Evolutionary conservation across 2,888 invertebrate genomes (phyloP).

Genomic region (Choristoneura rosaceana): DNA sequence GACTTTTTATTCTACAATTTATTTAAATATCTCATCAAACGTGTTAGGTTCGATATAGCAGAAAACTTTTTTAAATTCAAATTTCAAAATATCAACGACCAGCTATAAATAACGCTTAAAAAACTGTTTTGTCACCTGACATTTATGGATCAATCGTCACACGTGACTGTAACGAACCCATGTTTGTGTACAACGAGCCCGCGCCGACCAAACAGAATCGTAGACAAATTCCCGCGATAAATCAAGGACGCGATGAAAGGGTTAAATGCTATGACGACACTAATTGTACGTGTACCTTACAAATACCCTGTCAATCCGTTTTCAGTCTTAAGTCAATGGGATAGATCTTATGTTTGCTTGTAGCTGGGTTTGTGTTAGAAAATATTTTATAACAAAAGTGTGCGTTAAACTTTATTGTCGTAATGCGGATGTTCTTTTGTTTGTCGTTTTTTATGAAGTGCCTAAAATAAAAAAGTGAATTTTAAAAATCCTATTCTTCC

Average conservation of each 20-base stretch:
- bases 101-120: background rate
- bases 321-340: conserved; percentile 36
- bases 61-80: background rate
- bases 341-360: conserved; percentile 20
- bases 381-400: conserved; percentile 27
- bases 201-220: conserved; percentile 20
- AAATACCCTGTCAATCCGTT: conserved; percentile 30
- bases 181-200: conserved; percentile 36
- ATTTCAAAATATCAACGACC: background rate
- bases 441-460: conserved; percentile 41
- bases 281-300: conserved; percentile 63
- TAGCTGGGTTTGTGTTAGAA: conserved; percentile 24
- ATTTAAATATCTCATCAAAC: too few species aligned
- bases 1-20: too few species aligned
- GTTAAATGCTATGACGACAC: conserved; percentile 69
- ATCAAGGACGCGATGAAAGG: conserved; percentile 78
- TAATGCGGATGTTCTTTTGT: conserved; percentile 58
- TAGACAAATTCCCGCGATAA: conserved; percentile 66
- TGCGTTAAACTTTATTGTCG: conserved; percentile 58
- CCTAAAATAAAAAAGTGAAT: background rate
- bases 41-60: too few species aligned
- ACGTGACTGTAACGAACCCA: conserved; percentile 34
- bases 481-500: too few species aligned
- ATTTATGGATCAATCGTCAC: conserved; percentile 25
- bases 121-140: conserved; percentile 8